These are phyloP conservation scores for Choreutis nemorana DNA, from an alignment of 2,888 invertebrate species.

Conservation along the genomic window DNA sequence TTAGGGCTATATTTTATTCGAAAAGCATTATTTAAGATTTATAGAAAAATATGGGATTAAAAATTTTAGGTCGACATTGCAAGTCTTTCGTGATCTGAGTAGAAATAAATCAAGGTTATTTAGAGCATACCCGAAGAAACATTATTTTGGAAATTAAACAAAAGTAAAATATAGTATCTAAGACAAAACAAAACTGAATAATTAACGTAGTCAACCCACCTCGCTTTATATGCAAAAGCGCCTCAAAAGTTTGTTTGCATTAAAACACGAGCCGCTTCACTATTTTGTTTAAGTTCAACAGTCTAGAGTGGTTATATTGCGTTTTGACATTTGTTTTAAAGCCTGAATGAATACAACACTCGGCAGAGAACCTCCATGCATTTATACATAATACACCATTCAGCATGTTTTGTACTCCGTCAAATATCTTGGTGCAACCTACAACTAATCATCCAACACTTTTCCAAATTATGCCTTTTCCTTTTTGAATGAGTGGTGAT, in stretches of 20 bases:
- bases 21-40: no score
- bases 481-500: conserved; percentile 31
- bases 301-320: conserved; percentile 66
- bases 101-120: no score
- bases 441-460: conserved; percentile 11
- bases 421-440: conserved; percentile 42
- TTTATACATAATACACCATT: no score
- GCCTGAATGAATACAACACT: conserved; percentile 30
- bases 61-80: no score
- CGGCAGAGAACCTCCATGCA: conserved; percentile 34
- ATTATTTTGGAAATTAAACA: no score
- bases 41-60: no score
- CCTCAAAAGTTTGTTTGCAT: conserved; percentile 68
- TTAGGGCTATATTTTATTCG: no score
- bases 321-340: conserved; percentile 60
- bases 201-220: conserved; percentile 65
- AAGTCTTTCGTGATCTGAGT: conserved; percentile 52
- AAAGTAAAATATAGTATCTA: no score
- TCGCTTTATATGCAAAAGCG: conserved; percentile 67
- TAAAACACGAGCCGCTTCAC: conserved; percentile 67
- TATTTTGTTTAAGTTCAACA: conserved; percentile 62
- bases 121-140: no score
- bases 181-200: conserved; percentile 63
- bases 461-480: conserved; percentile 13
- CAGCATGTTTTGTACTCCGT: conserved; percentile 39